These are phyloP conservation scores for Dicranocentrus wangi DNA, from an alignment of 2,888 invertebrate species.

Conservation along the genomic window DNA sequence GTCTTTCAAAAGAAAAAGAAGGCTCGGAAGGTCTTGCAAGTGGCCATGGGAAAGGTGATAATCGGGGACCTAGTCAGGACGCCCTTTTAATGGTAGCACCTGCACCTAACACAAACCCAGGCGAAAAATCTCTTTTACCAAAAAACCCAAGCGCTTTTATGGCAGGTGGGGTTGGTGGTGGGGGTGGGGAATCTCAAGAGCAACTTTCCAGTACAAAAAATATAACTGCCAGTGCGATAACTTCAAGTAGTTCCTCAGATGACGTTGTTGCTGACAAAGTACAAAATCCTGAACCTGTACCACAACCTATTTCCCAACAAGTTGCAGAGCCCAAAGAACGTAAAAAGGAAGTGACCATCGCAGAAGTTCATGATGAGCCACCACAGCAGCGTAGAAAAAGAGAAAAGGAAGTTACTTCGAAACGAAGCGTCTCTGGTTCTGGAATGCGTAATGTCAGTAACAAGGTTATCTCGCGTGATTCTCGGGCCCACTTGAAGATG, in stretches of 20 bases:
- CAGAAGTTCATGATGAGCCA: background rate
- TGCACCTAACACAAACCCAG: too few species aligned
- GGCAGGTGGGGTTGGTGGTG: background rate
- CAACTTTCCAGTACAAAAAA: background rate
- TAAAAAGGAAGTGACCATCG: slow-evolving; percentile 32
- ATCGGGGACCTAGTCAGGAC: background rate
- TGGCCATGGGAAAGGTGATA: slow-evolving; percentile 15
- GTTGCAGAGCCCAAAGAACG: background rate
- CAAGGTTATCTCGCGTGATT: background rate
- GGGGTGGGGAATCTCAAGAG: background rate
- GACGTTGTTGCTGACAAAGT: too few species aligned
- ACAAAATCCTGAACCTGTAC: background rate
- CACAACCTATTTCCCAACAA: too few species aligned
- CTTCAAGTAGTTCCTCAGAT: background rate
- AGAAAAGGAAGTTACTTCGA: background rate
- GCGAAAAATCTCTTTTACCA: background rate
- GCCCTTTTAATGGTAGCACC: background rate
- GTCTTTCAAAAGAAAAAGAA: background rate
- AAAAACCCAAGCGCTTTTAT: background rate
- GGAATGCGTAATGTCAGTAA: background rate
- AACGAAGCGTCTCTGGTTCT: background rate
- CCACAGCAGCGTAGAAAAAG: background rate
- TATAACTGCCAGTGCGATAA: background rate
- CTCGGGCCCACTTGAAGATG: slow-evolving; percentile 24
- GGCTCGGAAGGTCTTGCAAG: background rate